Percentiles rank a stretch among this genome's conserved stretches.
Conservation (phyloP, 2,888 invertebrate genomes). For the Chydorus sphaericus region DNA sequence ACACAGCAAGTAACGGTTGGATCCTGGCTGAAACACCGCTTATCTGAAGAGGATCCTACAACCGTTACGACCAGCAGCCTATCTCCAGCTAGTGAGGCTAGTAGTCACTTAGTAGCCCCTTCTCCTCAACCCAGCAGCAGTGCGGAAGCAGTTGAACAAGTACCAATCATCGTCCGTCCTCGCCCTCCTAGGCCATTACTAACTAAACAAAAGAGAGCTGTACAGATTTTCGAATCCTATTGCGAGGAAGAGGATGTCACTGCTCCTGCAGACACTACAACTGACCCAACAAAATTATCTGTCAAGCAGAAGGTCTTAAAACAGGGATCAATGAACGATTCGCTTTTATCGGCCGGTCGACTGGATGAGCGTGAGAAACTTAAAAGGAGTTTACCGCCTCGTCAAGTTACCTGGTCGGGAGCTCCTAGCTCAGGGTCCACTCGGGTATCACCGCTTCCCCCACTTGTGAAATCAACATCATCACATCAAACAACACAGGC, state of each 20-base stretch:
- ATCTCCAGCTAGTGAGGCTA: background rate
- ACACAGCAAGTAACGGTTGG: slow-evolving; percentile 10
- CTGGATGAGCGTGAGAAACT: slow-evolving; percentile 63
- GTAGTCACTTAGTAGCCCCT: background rate
- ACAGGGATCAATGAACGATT: slow-evolving; percentile 77
- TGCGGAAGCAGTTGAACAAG: background rate
- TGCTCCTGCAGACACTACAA: background rate
- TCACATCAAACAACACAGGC: background rate
- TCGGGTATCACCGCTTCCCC: background rate
- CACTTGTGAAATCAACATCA: no score
- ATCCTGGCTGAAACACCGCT: slow-evolving; percentile 1
- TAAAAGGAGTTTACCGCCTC: slow-evolving; percentile 47
- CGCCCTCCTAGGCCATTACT: slow-evolving; percentile 17
- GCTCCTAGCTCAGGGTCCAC: background rate
- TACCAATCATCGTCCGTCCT: no score
- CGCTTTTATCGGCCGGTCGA: slow-evolving; percentile 73
- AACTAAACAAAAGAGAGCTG: slow-evolving; percentile 19
- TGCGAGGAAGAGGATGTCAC: slow-evolving; percentile 7
- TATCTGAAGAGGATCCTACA: background rate
- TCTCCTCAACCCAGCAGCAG: background rate
- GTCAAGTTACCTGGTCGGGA: background rate
- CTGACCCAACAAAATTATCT: background rate
- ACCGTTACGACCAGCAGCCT: background rate
- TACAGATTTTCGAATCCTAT: slow-evolving; percentile 17
- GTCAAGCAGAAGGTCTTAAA: slow-evolving; percentile 31